Percentiles rank a stretch among this genome's conserved stretches.
Evolutionary conservation across 1,140 invertebrate species (phyloP).

Genomic region (Bombus superbus): DNA sequence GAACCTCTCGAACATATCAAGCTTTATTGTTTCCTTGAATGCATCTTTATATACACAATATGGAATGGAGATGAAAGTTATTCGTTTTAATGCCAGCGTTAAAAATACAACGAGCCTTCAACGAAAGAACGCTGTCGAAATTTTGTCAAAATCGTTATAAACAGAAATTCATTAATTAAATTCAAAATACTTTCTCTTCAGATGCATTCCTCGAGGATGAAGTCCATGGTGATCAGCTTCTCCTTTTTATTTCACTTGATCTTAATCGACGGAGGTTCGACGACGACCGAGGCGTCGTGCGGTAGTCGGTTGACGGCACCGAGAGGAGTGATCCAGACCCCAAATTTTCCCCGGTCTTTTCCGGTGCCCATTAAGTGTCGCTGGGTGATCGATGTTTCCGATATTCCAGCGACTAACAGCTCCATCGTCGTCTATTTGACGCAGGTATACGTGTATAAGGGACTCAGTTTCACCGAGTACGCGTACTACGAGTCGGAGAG

Average conservation of each 20-base stretch:
- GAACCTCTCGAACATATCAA: background rate
- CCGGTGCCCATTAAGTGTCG: conserved; percentile 91
- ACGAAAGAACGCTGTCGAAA: background rate
- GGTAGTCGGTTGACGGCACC: conserved; percentile 85
- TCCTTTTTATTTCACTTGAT: conserved; percentile 11
- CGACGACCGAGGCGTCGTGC: conserved; percentile 76
- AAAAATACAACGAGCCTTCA: background rate
- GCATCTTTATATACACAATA: background rate
- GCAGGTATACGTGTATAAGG: conserved; percentile 92
- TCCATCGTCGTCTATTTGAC: conserved; percentile 94
- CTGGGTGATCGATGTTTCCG: conserved; percentile 93
- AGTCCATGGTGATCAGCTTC: background rate
- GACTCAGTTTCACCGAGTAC: conserved; percentile 92
- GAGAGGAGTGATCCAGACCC: conserved; percentile 89
- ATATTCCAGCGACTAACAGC: conserved; percentile 79
- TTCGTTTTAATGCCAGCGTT: background rate
- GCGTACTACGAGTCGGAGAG: conserved; percentile 88
- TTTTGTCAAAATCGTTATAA: no score
- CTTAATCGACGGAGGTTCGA: background rate
- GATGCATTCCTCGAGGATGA: conserved; percentile 37
- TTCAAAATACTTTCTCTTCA: background rate
- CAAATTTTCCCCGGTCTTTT: conserved; percentile 91
- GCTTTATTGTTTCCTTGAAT: no score
- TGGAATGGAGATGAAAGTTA: background rate
- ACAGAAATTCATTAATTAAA: no score